Base-by-base conservation (phyloP, 2,797 vertebrate genomes). In the Eidolon dupreanum region DNA sequence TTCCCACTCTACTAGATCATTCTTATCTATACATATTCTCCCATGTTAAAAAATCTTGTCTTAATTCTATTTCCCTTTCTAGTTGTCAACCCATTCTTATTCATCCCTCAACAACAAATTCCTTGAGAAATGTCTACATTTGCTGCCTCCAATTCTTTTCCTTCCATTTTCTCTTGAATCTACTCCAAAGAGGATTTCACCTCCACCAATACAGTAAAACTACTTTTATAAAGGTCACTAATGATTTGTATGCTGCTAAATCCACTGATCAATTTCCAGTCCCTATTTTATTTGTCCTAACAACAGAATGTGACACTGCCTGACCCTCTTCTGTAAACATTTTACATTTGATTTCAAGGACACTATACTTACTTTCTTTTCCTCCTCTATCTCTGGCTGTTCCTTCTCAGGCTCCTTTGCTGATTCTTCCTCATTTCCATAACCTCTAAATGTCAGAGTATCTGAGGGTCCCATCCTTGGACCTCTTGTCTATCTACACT, bases 81-180 rank as follows among this genome's bases (percentile, higher is more conserved):
- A 84, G 24, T 5, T 93, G 71, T 41, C 26, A 82, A 61, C 5
- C 7, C 33, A 90, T 38, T 90, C 33, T 31, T 92, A 41, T 59
- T 93, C 38, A 66, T 97, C 66, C 53, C 41, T 55, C 49, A 46
- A 81, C 0, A 82, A 71, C 6, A 93, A 89, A 93, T 20, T 93
- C 68, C 70, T 63, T 26, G 4, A 75, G 16, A 85, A 38, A 87
- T 82, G 59, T 33, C 28, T 88, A 94, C 1, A 71, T 8, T 28
- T 89, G 33, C n/a, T 92, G 46, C 53, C 87, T 90, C 63, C 43
- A 71, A 51, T 79, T 84, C 28, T 68, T 70, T 84, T 68, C 49
- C 78, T 75, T 93, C 20, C 31, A 31, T 92, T 92, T 95, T 55
- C 38, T 95, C 90, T 66, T 77, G 49, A 74, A 83, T n/a, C 55